These are phyloP conservation scores for Asobara japonica DNA, from an alignment of 1,140 invertebrate genomes.

Conservation along the genomic window DNA sequence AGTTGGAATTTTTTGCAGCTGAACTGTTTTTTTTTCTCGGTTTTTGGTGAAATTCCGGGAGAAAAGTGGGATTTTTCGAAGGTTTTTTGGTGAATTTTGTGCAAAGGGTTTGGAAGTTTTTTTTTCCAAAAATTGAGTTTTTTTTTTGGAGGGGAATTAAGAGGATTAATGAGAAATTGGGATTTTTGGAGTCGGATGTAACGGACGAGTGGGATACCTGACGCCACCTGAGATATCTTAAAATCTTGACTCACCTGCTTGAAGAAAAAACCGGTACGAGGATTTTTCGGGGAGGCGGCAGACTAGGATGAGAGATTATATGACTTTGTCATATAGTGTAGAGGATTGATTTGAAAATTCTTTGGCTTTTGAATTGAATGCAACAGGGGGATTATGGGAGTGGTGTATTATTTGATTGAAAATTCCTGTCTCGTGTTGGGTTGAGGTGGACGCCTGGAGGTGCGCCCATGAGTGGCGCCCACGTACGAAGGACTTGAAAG, in stretches of 20 bases:
- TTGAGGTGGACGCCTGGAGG: conserved; percentile 9
- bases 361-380: not conserved
- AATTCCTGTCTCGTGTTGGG: conserved; percentile 40
- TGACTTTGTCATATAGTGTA: too few relatives aligned
- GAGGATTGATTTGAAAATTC: too few relatives aligned
- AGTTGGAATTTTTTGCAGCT: too few relatives aligned
- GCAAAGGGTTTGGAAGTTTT: not conserved
- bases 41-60: too few relatives aligned
- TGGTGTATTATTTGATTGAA: conserved; percentile 39
- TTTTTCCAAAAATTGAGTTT: too few relatives aligned
- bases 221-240: conserved; percentile 10
- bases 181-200: conserved; percentile 35
- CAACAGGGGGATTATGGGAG: not conserved
- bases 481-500: conserved; percentile 31
- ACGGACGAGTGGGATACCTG: conserved; percentile 53
- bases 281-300: not conserved
- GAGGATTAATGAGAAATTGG: not conserved
- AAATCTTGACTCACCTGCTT: conserved; percentile 6
- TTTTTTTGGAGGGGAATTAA: too few relatives aligned
- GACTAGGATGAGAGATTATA: not conserved
- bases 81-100: too few relatives aligned
- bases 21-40: too few relatives aligned
- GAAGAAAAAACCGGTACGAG: not conserved
- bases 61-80: too few relatives aligned
- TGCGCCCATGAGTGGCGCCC: conserved; percentile 26